These are phyloP conservation scores for Spilosoma lubricipeda DNA, from an alignment of 2,888 invertebrate species.

Conservation along the genomic window DNA sequence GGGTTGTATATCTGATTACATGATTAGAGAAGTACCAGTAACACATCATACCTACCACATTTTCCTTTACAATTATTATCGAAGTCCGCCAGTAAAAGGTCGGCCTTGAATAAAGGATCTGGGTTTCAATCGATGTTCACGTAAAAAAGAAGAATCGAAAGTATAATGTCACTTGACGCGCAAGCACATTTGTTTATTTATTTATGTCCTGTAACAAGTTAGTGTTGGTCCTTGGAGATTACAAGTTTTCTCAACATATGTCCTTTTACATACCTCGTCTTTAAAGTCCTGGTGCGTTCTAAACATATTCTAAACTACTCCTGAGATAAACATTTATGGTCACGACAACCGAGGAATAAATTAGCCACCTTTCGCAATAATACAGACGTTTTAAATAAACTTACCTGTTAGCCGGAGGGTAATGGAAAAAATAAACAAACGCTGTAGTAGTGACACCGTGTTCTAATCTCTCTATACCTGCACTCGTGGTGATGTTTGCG, in stretches of 20 bases:
- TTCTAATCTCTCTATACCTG: background rate
- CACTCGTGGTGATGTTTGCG: constrained; percentile 64
- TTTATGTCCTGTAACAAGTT: background rate
- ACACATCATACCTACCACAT: too few species aligned
- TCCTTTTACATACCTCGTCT: background rate
- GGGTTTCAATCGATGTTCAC: background rate
- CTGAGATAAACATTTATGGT: constrained; percentile 45
- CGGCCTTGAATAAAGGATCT: background rate
- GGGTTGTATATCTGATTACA: too few species aligned
- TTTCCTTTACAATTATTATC: background rate
- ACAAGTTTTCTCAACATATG: background rate
- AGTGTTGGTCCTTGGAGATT: background rate
- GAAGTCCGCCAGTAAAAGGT: background rate
- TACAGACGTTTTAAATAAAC: constrained; percentile 26
- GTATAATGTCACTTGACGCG: background rate
- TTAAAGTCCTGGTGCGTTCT: constrained; percentile 1
- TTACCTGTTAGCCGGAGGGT: constrained; percentile 58
- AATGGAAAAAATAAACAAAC: constrained; percentile 52
- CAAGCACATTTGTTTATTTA: background rate
- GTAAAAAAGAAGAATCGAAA: background rate
- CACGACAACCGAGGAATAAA: constrained; percentile 41
- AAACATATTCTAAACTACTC: constrained; percentile 4
- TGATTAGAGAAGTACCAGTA: background rate
- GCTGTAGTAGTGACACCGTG: constrained; percentile 1
- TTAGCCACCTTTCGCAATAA: constrained; percentile 34